phyloP scores from a whole-genome alignment of 2,888 invertebrate species.

The Drosophila antonietae region DNA sequence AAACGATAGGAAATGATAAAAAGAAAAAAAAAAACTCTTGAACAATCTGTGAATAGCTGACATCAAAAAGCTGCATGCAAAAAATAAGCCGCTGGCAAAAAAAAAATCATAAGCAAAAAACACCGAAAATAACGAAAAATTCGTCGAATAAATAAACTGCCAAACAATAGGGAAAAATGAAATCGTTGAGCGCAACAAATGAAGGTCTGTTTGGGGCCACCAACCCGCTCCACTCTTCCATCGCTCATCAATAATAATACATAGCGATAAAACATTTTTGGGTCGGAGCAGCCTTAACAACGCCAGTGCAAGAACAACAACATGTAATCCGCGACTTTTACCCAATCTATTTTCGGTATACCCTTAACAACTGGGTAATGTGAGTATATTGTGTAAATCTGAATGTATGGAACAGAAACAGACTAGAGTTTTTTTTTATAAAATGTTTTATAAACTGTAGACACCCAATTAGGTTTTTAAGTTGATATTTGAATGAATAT shows the following conservation, averaged over 20 bases:
- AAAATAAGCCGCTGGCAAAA: slow-evolving; percentile 11
- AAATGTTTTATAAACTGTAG: no score
- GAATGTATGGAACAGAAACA: neutral
- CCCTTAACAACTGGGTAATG: neutral
- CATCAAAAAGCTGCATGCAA: slow-evolving; percentile 14
- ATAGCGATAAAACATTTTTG: slow-evolving; percentile 56
- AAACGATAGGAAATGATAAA: slow-evolving; percentile 43
- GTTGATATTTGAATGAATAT: no score
- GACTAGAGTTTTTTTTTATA: no score
- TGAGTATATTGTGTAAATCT: neutral
- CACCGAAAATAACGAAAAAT: slow-evolving; percentile 6
- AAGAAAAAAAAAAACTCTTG: slow-evolving; percentile 49
- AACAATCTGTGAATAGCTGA: slow-evolving; percentile 47
- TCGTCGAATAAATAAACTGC: slow-evolving; percentile 30
- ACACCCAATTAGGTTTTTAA: no score
- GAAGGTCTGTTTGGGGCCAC: slow-evolving; percentile 11
- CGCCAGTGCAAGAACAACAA: slow-evolving; percentile 39
- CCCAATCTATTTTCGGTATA: slow-evolving; percentile 17
- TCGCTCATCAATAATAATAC: slow-evolving; percentile 68
- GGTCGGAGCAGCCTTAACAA: slow-evolving; percentile 49
- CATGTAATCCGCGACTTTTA: slow-evolving; percentile 27
- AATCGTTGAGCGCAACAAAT: slow-evolving; percentile 39
- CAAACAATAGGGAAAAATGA: slow-evolving; percentile 31
- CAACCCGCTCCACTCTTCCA: slow-evolving; percentile 16
- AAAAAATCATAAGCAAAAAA: neutral